phyloP scores from a whole-genome alignment of 2,113 vertebrate genomes.

The Phodopus roborovskii region DNA sequence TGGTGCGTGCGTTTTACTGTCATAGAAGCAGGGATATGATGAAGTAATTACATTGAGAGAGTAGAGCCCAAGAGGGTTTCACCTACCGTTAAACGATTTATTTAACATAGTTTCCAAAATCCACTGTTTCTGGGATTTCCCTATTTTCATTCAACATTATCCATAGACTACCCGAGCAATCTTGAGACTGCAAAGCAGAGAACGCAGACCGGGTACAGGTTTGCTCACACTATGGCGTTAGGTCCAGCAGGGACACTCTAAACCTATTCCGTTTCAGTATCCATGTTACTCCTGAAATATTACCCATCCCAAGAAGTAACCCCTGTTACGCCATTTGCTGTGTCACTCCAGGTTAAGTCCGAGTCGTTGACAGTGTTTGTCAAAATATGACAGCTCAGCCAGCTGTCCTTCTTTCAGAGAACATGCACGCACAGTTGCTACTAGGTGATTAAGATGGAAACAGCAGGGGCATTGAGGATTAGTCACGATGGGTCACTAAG shows the following conservation, averaged over 20 bases:
- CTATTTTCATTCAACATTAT: background rate
- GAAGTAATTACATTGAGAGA: background rate
- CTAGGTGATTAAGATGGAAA: slow-evolving; percentile 42
- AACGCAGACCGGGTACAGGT: background rate
- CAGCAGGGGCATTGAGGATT: slow-evolving; percentile 39
- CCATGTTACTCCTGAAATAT: slow-evolving; percentile 40
- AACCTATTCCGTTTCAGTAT: slow-evolving; percentile 21
- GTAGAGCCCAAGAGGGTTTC: background rate
- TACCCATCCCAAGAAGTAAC: background rate
- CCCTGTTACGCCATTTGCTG: slow-evolving; percentile 54
- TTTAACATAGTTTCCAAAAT: background rate
- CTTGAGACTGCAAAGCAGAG: background rate
- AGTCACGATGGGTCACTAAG: slow-evolving; percentile 9
- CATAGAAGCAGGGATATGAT: background rate
- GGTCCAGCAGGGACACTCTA: slow-evolving; percentile 4
- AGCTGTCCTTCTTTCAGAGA: slow-evolving; percentile 64
- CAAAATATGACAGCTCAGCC: slow-evolving; percentile 55
- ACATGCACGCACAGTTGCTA: slow-evolving; percentile 50
- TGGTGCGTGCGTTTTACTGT: background rate
- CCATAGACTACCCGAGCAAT: background rate
- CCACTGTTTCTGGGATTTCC: background rate
- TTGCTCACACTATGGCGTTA: background rate
- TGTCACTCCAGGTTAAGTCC: slow-evolving; percentile 18
- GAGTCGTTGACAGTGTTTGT: slow-evolving; percentile 59
- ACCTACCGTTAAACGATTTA: background rate